phyloP scores from a whole-genome alignment of 2,888 invertebrate genomes.

The Tanytarsus gracilentus region DNA sequence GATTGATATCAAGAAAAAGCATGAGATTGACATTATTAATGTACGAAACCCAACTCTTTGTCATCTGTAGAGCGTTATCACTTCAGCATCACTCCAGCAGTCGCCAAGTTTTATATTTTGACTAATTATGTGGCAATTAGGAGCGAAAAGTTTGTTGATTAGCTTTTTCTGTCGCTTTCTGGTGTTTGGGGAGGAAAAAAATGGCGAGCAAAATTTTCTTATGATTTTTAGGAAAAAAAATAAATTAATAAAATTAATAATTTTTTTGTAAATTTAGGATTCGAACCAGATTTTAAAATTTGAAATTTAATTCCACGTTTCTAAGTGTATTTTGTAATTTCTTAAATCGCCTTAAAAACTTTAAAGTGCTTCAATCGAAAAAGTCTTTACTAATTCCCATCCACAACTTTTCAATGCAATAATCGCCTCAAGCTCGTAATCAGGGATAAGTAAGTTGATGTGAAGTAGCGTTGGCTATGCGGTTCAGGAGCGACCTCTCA shows the following conservation, averaged over 20 bases:
- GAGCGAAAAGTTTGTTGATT: constrained; percentile 10
- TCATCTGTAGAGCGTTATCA: constrained; percentile 13
- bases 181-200: neutral
- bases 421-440: constrained; percentile 18
- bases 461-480: constrained; percentile 3
- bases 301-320: too few relatives aligned
- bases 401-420: neutral
- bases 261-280: too few relatives aligned
- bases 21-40: neutral
- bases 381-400: neutral
- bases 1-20: neutral
- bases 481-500: neutral
- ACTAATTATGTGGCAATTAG: constrained; percentile 15
- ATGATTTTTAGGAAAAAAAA: too few relatives aligned
- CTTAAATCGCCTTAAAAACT: too few relatives aligned
- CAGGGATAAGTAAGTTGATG: constrained; percentile 16
- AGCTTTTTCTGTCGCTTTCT: neutral
- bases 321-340: too few relatives aligned
- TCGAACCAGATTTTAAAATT: neutral
- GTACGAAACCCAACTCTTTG: neutral
- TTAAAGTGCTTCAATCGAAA: too few relatives aligned
- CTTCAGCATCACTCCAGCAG: neutral
- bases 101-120: neutral
- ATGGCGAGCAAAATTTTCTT: neutral
- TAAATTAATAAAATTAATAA: too few relatives aligned